Conservation (phyloP, 1,140 invertebrate species). For the Aphelinus atriplicis region DNA sequence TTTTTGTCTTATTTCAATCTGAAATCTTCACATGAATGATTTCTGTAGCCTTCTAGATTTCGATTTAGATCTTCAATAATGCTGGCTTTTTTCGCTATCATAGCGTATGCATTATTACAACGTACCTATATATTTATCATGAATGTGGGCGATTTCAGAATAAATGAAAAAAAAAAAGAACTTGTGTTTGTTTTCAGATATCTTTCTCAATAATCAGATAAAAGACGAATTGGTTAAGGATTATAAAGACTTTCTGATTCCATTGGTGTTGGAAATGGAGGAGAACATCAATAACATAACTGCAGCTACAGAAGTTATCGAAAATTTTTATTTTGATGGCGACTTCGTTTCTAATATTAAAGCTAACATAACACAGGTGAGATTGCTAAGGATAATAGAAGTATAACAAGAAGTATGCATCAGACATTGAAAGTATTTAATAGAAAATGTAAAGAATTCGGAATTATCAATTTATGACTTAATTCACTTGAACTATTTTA, state of each 20-base stretch:
- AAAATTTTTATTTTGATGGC: slow-evolving; percentile 48
- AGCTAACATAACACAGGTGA: slow-evolving; percentile 42
- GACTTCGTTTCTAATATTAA: slow-evolving; percentile 4
- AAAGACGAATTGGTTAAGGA: slow-evolving; percentile 9
- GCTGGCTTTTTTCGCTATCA: no score
- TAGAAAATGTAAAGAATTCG: neutral
- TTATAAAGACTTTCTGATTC: slow-evolving; percentile 12
- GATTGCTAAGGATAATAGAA: neutral
- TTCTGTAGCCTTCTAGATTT: no score
- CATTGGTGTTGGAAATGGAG: slow-evolving; percentile 34
- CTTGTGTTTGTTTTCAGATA: slow-evolving; percentile 3
- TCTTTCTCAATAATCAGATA: slow-evolving; percentile 13
- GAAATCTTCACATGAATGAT: no score
- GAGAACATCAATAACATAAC: slow-evolving; percentile 36
- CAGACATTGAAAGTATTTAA: neutral
- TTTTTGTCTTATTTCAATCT: no score
- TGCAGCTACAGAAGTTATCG: slow-evolving; percentile 34
- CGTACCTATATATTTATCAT: no score
- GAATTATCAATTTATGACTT: neutral
- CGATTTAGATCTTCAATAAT: no score
- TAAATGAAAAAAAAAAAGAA: no score
- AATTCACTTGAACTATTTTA: no score
- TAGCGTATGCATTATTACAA: no score
- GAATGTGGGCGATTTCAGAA: no score
- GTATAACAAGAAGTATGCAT: neutral